Conservation (phyloP, 2,797 vertebrate genomes). For the Periparus ater region DNA sequence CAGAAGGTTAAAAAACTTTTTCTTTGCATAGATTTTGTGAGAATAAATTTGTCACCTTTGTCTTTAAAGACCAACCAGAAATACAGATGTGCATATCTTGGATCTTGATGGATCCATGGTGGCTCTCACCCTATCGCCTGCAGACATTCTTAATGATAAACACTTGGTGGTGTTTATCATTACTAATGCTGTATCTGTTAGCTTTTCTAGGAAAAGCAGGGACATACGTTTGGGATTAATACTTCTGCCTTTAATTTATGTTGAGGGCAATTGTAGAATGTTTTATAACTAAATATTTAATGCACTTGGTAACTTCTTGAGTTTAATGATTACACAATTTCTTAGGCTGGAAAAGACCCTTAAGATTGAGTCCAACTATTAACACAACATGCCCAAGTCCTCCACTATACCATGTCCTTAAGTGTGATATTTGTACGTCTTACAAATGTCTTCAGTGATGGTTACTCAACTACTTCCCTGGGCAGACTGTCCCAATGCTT, state of each 20-base stretch:
- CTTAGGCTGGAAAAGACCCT: neutral
- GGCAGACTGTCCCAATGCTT: neutral
- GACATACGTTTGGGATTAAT: neutral
- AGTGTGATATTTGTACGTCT: neutral
- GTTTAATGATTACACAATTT: neutral
- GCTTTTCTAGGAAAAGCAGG: neutral
- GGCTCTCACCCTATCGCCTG: neutral
- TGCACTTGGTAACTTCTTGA: neutral
- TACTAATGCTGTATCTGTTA: neutral
- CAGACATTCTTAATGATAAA: neutral
- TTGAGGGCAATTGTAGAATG: neutral
- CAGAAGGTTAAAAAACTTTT: neutral
- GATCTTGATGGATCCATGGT: neutral
- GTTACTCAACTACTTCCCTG: neutral
- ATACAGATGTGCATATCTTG: neutral
- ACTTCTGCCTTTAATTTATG: neutral
- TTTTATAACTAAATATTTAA: neutral
- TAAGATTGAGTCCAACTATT: neutral
- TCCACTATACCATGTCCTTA: neutral
- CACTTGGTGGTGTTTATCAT: neutral
- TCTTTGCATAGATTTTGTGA: neutral
- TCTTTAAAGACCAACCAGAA: neutral
- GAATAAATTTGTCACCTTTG: neutral
- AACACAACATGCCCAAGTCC: neutral
- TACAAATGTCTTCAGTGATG: neutral